Percentiles rank a stretch among this genome's conserved stretches.
Evolutionary conservation across 2,113 vertebrate species (phyloP).

Genomic region (Crotalus horridus): DNA sequence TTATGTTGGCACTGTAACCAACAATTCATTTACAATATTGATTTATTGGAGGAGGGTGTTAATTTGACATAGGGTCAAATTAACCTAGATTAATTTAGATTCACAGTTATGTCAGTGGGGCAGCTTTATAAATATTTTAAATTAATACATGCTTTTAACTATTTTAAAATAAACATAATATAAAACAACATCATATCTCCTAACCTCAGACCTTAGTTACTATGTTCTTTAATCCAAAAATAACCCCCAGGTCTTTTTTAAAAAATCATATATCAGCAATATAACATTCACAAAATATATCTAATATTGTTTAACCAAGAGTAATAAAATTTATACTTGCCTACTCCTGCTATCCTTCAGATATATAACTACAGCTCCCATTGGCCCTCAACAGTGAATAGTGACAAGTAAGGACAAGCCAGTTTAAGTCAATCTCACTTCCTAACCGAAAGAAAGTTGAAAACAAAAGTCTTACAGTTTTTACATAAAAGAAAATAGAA

Average conservation of each 20-base stretch:
- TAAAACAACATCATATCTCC: not conserved
- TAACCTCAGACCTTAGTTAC: not conserved
- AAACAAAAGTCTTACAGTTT: too few relatives aligned
- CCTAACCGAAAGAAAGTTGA: too few relatives aligned
- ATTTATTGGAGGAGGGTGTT: not conserved
- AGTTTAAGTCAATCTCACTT: too few relatives aligned
- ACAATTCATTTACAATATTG: not conserved
- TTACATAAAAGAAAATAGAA: too few relatives aligned
- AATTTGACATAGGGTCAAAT: not conserved
- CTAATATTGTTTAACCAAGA: not conserved
- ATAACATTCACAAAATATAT: not conserved
- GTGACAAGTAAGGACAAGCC: too few relatives aligned
- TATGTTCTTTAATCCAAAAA: not conserved
- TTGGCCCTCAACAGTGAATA: too few relatives aligned
- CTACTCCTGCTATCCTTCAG: not conserved
- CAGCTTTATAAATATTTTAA: not conserved
- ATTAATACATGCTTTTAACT: not conserved
- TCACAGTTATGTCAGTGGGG: not conserved
- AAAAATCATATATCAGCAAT: not conserved
- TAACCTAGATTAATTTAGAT: not conserved
- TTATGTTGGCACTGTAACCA: not conserved
- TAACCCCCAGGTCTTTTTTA: not conserved
- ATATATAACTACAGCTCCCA: too few relatives aligned
- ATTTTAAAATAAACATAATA: not conserved
- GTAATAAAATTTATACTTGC: not conserved